phyloP scores from a whole-genome alignment of 2,888 invertebrate genomes.

The Allophyes oxyacanthae region DNA sequence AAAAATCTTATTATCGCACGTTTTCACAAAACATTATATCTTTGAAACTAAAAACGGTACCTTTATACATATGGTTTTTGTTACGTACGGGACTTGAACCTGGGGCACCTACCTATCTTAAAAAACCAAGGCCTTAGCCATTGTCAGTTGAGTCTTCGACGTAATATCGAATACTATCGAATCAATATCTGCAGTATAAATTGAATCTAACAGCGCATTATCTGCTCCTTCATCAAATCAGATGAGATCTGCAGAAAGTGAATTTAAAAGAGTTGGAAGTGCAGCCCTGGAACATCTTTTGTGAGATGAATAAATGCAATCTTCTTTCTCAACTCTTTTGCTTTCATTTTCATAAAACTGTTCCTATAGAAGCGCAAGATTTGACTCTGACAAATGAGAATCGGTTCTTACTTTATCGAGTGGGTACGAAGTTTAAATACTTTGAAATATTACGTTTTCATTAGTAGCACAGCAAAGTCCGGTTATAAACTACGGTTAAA shows the following conservation, averaged over 20 bases:
- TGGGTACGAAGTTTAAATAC: conserved; percentile 29
- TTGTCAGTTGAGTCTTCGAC: too few relatives aligned
- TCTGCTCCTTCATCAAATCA: conserved; percentile 35
- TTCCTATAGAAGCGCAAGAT: conserved; percentile 45
- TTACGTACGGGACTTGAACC: too few relatives aligned
- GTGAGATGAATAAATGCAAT: conserved; percentile 44
- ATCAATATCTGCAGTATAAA: conserved; percentile 21
- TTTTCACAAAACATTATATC: too few relatives aligned
- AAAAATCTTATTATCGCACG: too few relatives aligned
- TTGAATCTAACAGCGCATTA: conserved; percentile 27
- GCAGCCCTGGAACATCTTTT: conserved; percentile 29
- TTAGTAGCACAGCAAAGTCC: too few relatives aligned
- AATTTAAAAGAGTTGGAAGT: conserved; percentile 33
- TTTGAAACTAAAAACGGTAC: too few relatives aligned
- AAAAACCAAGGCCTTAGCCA: too few relatives aligned
- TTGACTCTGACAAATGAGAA: conserved; percentile 46
- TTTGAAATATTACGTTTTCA: conserved; percentile 31
- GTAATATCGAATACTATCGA: too few relatives aligned
- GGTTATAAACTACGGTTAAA: too few relatives aligned
- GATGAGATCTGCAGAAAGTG: conserved; percentile 31
- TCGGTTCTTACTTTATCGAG: conserved; percentile 42
- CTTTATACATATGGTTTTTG: too few relatives aligned
- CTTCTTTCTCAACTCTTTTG: conserved; percentile 32
- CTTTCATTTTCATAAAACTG: conserved; percentile 48
- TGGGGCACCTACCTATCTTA: too few relatives aligned